Conservation (phyloP, 2,888 invertebrate genomes). For the Anorthoa munda region DNA sequence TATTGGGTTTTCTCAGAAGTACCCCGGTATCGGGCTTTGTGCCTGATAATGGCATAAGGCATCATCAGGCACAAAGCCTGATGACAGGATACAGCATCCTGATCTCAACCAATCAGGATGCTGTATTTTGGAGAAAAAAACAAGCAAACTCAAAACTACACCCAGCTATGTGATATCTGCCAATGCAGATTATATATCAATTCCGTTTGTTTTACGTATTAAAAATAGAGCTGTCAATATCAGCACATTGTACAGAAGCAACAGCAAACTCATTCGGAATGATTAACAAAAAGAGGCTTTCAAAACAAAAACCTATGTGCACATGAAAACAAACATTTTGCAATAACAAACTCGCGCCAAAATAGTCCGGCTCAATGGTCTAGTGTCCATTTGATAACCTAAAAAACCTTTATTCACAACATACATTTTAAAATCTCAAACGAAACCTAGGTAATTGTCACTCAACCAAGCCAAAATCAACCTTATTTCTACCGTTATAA, state of each 20-base stretch:
- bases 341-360: constrained; percentile 18
- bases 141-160: too few relatives aligned
- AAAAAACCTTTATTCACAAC: constrained; percentile 69
- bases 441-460: constrained; percentile 40
- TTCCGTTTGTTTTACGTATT: too few relatives aligned
- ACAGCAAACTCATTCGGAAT: constrained; percentile 24
- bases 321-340: constrained; percentile 37
- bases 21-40: too few relatives aligned
- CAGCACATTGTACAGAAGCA: not conserved
- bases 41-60: too few relatives aligned
- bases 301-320: constrained; percentile 12
- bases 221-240: constrained; percentile 2
- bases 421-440: constrained; percentile 73
- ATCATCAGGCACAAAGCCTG: too few relatives aligned
- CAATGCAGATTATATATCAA: too few relatives aligned
- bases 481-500: constrained; percentile 58
- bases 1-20: too few relatives aligned
- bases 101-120: too few relatives aligned
- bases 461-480: constrained; percentile 41
- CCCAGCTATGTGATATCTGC: not conserved
- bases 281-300: not conserved
- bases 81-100: too few relatives aligned
- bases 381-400: constrained; percentile 67
- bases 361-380: constrained; percentile 42
- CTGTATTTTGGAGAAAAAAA: too few relatives aligned